Percentiles rank a stretch among this genome's conserved stretches.
Evolutionary conservation across 1,140 invertebrate genomes (phyloP).

Genomic region (Venturia canescens): DNA sequence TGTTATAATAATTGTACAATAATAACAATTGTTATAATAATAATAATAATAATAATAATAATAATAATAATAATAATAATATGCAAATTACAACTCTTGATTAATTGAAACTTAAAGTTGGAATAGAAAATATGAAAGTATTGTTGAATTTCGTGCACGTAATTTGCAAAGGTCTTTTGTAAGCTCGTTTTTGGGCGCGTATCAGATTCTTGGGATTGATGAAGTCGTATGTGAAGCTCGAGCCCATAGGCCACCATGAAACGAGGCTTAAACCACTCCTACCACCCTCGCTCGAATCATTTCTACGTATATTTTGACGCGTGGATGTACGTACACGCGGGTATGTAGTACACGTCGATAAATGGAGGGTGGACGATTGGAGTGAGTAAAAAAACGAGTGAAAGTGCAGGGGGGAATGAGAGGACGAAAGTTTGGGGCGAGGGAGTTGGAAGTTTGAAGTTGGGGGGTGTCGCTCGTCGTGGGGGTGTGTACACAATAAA

Average conservation of each 20-base stretch:
- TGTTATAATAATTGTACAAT: no score
- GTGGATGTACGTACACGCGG: background rate
- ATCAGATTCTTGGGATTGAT: constrained; percentile 59
- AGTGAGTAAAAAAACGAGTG: constrained; percentile 20
- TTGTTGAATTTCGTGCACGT: no score
- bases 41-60: no score
- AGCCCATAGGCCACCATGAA: constrained; percentile 64
- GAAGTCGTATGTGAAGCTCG: constrained; percentile 40
- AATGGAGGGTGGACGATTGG: constrained; percentile 28
- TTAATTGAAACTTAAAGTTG: no score
- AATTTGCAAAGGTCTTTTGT: constrained; percentile 18
- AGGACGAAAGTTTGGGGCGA: constrained; percentile 2
- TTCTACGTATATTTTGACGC: constrained; percentile 2
- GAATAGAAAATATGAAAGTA: no score
- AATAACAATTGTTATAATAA: no score
- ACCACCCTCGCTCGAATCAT: constrained; percentile 54
- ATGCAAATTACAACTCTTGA: no score
- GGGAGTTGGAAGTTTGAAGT: constrained; percentile 8
- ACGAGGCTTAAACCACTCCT: constrained; percentile 56
- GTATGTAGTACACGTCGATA: constrained; percentile 15
- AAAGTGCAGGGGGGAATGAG: constrained; percentile 36
- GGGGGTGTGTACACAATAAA: constrained; percentile 67
- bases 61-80: no score
- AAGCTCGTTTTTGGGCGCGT: background rate
- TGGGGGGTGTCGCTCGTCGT: constrained; percentile 33